These are phyloP conservation scores for Phaethon lepturus DNA, from an alignment of 2,113 vertebrate species.

Conservation along the genomic window DNA sequence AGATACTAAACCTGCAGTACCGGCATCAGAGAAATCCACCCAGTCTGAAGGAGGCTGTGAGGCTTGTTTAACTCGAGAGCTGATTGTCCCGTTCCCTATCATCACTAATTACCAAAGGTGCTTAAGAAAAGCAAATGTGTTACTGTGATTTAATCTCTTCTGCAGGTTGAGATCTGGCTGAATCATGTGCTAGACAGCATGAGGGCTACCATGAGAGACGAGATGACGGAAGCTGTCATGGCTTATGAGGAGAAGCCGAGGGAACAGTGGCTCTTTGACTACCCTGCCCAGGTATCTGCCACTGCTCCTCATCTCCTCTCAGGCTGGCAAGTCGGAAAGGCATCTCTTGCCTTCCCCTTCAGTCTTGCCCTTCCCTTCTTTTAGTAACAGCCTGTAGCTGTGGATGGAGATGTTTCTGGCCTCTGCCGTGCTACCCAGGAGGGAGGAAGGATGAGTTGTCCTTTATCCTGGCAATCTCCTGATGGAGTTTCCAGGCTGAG, in stretches of 20 bases:
- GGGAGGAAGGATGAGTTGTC: not conserved
- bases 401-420: not conserved
- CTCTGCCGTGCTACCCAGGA: not conserved
- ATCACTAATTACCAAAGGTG: accelerated
- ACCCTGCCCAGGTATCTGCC: constrained; percentile 85
- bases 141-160: not conserved
- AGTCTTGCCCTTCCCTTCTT: not conserved
- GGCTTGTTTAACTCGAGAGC: not conserved
- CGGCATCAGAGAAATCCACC: not conserved
- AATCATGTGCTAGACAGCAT: constrained; percentile 85
- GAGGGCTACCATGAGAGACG: constrained; percentile 85
- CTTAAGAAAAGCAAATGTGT: not conserved
- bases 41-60: not conserved
- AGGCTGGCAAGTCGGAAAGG: not conserved
- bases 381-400: too few species aligned
- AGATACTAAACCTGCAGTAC: not conserved
- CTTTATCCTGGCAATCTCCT: not conserved
- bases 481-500: not conserved
- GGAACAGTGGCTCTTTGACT: constrained; percentile 93
- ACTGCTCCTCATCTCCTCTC: not conserved
- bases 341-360: not conserved
- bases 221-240: constrained; percentile 84
- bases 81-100: not conserved
- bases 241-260: constrained; percentile 91
- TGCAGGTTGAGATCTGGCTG: constrained; percentile 92